Evolutionary conservation across 2,888 invertebrate species (phyloP).

Genomic region (Lochmaea capreae): DNA sequence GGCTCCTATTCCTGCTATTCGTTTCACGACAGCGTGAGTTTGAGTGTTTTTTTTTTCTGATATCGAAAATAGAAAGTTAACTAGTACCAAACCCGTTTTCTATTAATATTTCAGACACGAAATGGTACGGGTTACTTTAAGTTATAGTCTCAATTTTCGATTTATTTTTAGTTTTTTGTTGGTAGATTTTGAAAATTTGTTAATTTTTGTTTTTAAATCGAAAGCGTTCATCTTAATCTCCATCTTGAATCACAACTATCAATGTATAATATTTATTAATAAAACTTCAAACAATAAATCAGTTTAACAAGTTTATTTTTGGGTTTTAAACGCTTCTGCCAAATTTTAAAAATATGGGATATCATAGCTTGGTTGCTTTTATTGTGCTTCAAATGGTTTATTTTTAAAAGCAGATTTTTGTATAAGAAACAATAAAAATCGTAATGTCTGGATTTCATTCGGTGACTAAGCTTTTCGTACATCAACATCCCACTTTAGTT

Average conservation of each 20-base stretch:
- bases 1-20: conserved; percentile 11
- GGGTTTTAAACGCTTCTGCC: conserved; percentile 3
- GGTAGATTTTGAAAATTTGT: background rate
- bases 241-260: background rate
- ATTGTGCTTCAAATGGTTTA: background rate
- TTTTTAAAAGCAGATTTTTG: background rate
- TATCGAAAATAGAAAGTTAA: conserved; percentile 38
- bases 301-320: conserved; percentile 2
- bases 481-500: conserved; percentile 1
- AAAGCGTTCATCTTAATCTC: background rate
- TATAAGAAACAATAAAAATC: background rate
- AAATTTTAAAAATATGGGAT: conserved; percentile 7
- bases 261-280: background rate
- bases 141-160: conserved; percentile 2
- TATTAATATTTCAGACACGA: conserved; percentile 35
- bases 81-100: conserved; percentile 32
- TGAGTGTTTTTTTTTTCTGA: conserved; percentile 28
- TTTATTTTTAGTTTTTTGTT: conserved; percentile 26
- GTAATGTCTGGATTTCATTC: conserved; percentile 1
- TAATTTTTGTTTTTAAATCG: conserved; percentile 9
- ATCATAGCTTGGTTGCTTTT: conserved; percentile 2
- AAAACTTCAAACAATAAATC: conserved; percentile 7
- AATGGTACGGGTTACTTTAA: conserved; percentile 8
- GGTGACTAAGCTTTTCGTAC: background rate
- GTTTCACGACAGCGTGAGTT: conserved; percentile 25